phyloP scores from a whole-genome alignment of 2,113 vertebrate genomes.

The Apteryx owenii region DNA sequence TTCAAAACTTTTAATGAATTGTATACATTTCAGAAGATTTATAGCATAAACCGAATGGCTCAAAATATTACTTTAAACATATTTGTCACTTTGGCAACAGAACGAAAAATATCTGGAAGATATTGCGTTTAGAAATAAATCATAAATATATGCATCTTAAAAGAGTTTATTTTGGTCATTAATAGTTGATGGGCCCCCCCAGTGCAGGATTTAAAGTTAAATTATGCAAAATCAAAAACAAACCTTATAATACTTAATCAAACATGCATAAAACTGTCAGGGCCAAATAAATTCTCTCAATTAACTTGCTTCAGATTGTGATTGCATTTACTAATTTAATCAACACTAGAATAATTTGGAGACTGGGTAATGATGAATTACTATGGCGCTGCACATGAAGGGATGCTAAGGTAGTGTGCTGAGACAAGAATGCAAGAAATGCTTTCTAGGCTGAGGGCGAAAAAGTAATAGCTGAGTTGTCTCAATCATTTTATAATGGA shows the following conservation, averaged over 20 bases:
- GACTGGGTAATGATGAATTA: constrained; percentile 71
- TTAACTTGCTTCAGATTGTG: constrained; percentile 86
- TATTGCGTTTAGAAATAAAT: constrained; percentile 78
- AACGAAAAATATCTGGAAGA: constrained; percentile 71
- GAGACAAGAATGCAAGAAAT: background rate
- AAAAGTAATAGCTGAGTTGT: background rate
- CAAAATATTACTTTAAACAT: constrained; percentile 79
- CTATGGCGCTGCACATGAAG: background rate
- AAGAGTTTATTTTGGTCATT: constrained; percentile 86
- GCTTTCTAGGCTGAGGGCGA: background rate
- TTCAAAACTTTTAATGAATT: constrained; percentile 84
- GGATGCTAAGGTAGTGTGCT: background rate
- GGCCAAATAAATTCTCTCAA: constrained; percentile 89
- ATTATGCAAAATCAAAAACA: constrained; percentile 96
- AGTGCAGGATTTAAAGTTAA: constrained; percentile 87
- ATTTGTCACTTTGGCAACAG: constrained; percentile 84
- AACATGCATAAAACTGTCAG: constrained; percentile 91
- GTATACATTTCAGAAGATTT: constrained; percentile 80
- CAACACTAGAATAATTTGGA: constrained; percentile 81
- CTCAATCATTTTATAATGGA: background rate
- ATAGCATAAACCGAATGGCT: constrained; percentile 37
- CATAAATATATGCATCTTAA: constrained; percentile 79
- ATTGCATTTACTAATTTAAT: constrained; percentile 93
- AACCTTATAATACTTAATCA: constrained; percentile 94
- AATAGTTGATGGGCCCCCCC: constrained; percentile 78